Evolutionary conservation across 37 sponge, comb jelly and placozoan genomes (phyloP).

Genomic region (Geodia barretti): DNA sequence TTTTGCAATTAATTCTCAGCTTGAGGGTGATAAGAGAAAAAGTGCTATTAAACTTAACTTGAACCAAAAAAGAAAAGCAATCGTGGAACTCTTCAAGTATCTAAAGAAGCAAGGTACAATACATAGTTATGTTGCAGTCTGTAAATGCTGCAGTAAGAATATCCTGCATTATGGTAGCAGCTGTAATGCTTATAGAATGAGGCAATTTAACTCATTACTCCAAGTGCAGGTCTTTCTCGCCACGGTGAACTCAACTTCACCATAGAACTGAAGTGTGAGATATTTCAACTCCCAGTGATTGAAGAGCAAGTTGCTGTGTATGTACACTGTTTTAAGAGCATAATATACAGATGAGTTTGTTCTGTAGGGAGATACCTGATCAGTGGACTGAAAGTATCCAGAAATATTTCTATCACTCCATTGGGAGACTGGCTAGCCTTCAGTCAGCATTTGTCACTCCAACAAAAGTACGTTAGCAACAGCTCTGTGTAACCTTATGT

Average conservation of each 20-base stretch:
- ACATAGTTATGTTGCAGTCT: too few relatives aligned
- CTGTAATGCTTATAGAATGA: too few relatives aligned
- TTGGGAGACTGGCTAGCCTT: conserved; percentile 38
- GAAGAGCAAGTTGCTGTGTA: too few relatives aligned
- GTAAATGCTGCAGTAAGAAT: too few relatives aligned
- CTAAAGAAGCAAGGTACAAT: conserved; percentile 51
- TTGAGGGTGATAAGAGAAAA: conserved; percentile 41
- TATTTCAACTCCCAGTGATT: background rate
- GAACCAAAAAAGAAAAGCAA: conserved; percentile 38
- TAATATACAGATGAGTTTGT: too few relatives aligned
- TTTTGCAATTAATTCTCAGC: conserved; percentile 19
- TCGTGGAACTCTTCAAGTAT: conserved; percentile 56
- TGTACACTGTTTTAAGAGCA: background rate
- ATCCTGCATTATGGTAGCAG: too few relatives aligned
- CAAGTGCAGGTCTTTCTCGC: conserved; percentile 53
- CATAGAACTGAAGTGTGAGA: background rate
- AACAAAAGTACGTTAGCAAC: conserved; percentile 63
- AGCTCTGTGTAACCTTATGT: background rate
- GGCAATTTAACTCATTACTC: too few relatives aligned
- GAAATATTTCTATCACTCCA: conserved; percentile 36
- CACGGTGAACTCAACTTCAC: conserved; percentile 11
- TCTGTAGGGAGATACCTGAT: too few relatives aligned
- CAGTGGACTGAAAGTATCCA: background rate
- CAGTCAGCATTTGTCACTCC: conserved; percentile 38
- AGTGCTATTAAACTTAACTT: conserved; percentile 41